Conservation (phyloP, 2,888 invertebrate genomes). For the Macrosiphum euphorbiae region DNA sequence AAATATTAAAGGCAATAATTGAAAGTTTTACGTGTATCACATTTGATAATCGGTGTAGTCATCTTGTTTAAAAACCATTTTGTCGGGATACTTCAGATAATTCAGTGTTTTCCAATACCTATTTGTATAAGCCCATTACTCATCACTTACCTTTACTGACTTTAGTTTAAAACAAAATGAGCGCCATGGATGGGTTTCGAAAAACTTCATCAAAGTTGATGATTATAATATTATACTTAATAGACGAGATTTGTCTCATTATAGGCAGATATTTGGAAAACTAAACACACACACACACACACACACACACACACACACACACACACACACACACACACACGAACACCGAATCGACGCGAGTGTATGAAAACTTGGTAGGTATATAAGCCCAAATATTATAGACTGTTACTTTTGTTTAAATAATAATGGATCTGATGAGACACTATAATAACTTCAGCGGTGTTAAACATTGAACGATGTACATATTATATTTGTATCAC, state of each 20-base stretch:
- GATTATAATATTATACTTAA: background rate
- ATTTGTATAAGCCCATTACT: background rate
- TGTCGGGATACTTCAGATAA: background rate
- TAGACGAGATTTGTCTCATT: background rate
- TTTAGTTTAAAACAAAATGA: background rate
- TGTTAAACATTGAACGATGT: background rate
- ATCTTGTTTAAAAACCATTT: background rate
- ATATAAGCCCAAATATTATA: background rate
- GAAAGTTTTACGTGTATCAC: too few species aligned
- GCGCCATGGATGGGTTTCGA: background rate
- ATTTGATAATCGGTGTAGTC: too few species aligned
- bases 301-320: too few species aligned
- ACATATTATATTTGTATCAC: background rate
- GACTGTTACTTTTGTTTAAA: background rate
- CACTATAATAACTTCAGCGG: background rate
- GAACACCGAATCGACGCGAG: background rate
- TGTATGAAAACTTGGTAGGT: background rate
- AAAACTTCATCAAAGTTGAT: background rate
- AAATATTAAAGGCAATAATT: too few species aligned
- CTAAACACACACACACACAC: background rate
- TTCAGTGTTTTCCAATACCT: conserved; percentile 2
- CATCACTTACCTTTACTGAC: background rate
- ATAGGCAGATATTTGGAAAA: background rate
- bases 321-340: too few species aligned
- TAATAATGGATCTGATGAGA: background rate